These are phyloP conservation scores for Drosophila chauvacae DNA, from an alignment of 1,140 invertebrate species.

Conservation along the genomic window DNA sequence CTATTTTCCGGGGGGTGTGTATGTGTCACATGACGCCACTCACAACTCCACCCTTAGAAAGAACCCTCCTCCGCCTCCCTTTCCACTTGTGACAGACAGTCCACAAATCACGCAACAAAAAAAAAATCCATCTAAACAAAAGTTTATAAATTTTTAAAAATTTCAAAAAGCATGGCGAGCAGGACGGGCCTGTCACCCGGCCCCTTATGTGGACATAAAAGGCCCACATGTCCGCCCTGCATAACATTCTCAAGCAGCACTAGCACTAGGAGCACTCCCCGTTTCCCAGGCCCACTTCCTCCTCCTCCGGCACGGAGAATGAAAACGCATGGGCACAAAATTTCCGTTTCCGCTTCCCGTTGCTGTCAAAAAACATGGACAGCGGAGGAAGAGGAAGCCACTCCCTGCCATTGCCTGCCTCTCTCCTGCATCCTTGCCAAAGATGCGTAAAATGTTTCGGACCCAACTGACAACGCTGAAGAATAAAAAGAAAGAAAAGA, in stretches of 20 bases:
- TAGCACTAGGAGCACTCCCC: constrained; percentile 7
- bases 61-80: background rate
- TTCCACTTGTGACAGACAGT: constrained; percentile 44
- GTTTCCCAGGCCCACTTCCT: constrained; percentile 10
- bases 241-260: constrained; percentile 18
- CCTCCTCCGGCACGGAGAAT: constrained; percentile 70
- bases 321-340: constrained; percentile 82
- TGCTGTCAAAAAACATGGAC: constrained; percentile 69
- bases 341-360: constrained; percentile 79
- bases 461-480: constrained; percentile 25
- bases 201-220: constrained; percentile 30
- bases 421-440: constrained; percentile 39
- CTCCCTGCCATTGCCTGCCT: background rate
- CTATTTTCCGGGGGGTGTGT: constrained; percentile 4
- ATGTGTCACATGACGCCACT: constrained; percentile 14
- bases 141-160: constrained; percentile 64
- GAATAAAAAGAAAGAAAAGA: constrained; percentile 27
- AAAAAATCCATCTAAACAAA: constrained; percentile 67
- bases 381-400: constrained; percentile 16
- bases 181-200: constrained; percentile 12
- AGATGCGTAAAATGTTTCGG: constrained; percentile 78
- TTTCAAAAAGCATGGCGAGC: constrained; percentile 22
- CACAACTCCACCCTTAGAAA: constrained; percentile 7
- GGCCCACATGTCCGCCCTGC: constrained; percentile 37
- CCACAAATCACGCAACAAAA: constrained; percentile 65